Evolutionary conservation across 1,140 invertebrate genomes (phyloP).

Genomic region (Eupeodes corollae): DNA sequence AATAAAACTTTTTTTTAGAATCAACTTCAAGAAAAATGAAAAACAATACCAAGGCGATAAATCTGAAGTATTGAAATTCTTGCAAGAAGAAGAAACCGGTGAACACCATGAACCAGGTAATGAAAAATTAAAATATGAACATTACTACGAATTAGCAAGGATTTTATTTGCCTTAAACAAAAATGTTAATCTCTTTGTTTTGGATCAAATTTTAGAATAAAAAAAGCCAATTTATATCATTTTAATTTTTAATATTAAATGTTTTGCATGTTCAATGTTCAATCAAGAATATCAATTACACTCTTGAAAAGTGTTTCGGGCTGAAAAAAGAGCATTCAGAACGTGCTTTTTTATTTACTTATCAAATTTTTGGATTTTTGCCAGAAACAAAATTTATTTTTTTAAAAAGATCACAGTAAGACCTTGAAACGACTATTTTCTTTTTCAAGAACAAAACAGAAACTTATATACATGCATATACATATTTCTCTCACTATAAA

Average conservation of each 20-base stretch:
- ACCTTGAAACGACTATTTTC: constrained; percentile 23
- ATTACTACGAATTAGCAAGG: constrained; percentile 25
- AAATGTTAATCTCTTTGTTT: constrained; percentile 19
- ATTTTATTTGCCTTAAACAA: constrained; percentile 22
- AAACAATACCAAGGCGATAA: constrained; percentile 74
- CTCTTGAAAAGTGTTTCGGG: too few species aligned
- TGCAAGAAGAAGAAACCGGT: constrained; percentile 79
- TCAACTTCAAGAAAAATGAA: constrained; percentile 93
- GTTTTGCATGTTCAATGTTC: too few species aligned
- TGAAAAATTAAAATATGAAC: background rate
- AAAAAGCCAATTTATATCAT: background rate
- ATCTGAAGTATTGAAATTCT: constrained; percentile 85
- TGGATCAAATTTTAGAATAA: constrained; percentile 7
- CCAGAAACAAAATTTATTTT: constrained; percentile 17
- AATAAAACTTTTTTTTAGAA: constrained; percentile 46
- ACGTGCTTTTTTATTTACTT: background rate
- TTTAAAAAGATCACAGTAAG: constrained; percentile 22
- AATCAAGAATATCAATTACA: too few species aligned
- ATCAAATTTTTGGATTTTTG: background rate
- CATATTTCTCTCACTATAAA: constrained; percentile 18
- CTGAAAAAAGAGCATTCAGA: too few species aligned
- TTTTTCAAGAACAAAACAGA: constrained; percentile 22
- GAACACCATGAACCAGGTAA: constrained; percentile 64
- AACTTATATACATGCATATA: too few species aligned
- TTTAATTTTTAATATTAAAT: too few species aligned